Evolutionary conservation across 2,888 invertebrate genomes (phyloP), one percentile per base, ranked within the genome.

Genomic region (Matsumyia berberina): DNA sequence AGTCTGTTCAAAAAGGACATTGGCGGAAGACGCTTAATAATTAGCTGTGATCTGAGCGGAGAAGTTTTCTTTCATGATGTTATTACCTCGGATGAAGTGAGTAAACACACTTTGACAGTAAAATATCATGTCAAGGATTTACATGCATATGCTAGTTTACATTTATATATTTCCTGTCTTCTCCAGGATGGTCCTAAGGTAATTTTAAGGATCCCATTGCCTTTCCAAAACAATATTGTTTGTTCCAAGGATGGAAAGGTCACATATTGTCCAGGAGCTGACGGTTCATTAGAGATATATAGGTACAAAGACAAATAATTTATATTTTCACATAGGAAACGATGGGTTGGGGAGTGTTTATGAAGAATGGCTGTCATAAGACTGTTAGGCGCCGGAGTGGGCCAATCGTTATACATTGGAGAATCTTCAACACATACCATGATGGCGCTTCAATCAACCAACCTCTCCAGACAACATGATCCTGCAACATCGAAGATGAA

Each of bases 11-110:
- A 88, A 57, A 87, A 88, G 0, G 85, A 87, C 24, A 79, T 89
- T 57, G 86, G 82, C 3, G 89, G 90, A 12, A 87, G 87, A 5
- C 88, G 76, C n/a, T 79, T 89, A 3, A 86, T 92, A 0, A 86
- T 92, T 9, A 91, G 91, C 72, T 91, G 90, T 69, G 92, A 92
- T 86, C 78, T 92, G 12, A 91, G 91, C 72, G 92, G 92, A 2
- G 90, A 92, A 81, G 88, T 91, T 7, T 90, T 88, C 74, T 89
- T 89, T 69, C 91, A 91, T 62, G 89, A 90, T 55, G 86, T 90
- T 69, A 86, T 88, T 0, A 88, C 88, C 58, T 81, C 76, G 1
- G 90, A 89, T 58, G 89, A 90, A 72, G 90, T 90, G 70, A 37
- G 81, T 80, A 15, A 19, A n/a, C 6, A n/a, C 8, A 35, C 9